Evolutionary conservation across 1,140 invertebrate genomes (phyloP).

Genomic region (Heliothis subflexa): DNA sequence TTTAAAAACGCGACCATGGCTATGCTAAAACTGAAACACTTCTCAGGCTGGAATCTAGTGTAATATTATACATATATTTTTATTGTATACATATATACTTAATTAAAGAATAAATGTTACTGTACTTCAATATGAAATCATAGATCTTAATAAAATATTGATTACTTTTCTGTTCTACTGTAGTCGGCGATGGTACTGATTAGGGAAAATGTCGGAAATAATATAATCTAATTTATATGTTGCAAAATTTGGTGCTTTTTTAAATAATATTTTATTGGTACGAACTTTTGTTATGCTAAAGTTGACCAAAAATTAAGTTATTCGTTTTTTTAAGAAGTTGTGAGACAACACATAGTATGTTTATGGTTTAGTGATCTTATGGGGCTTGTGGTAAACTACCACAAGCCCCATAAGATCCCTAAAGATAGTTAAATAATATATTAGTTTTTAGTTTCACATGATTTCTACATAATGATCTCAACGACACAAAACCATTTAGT

Average conservation of each 20-base stretch:
- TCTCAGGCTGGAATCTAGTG: constrained; percentile 1
- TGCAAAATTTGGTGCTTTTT: constrained; percentile 5
- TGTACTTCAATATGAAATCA: constrained; percentile 3
- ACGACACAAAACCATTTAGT: constrained; percentile 4
- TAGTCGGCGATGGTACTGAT: background rate
- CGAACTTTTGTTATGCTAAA: constrained; percentile 35
- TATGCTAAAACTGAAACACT: constrained; percentile 6
- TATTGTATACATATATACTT: background rate
- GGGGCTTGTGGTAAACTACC: background rate
- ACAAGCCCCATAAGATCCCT: too few species aligned
- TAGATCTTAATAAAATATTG: background rate
- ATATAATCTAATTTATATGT: background rate
- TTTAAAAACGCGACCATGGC: background rate
- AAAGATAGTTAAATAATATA: background rate
- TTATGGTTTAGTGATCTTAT: constrained; percentile 14
- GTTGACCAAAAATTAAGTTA: constrained; percentile 27
- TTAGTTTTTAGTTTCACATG: background rate
- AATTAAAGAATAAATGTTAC: background rate
- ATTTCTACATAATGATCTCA: constrained; percentile 27
- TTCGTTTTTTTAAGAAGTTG: constrained; percentile 10
- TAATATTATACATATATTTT: background rate
- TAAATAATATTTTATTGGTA: constrained; percentile 4
- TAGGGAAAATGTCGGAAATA: background rate
- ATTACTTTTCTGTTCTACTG: background rate
- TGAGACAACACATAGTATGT: background rate